phyloP scores from a whole-genome alignment of 2,797 vertebrate species.

The Gastrophryne carolinensis region DNA sequence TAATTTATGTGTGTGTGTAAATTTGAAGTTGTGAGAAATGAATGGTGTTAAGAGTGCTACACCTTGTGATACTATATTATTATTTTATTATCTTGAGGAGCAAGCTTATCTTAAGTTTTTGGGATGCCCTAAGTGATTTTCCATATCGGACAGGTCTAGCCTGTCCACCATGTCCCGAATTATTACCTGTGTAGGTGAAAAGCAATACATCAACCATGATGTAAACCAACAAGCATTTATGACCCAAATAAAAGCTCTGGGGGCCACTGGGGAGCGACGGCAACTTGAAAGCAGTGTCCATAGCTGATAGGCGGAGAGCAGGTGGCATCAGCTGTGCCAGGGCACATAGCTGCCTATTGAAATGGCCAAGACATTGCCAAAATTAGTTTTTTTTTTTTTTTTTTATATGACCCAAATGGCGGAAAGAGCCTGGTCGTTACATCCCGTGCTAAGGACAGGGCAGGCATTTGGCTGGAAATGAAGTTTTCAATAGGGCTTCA shows the following conservation, averaged over 20 bases:
- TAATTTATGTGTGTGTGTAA: too few species aligned
- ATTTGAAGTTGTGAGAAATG: too few species aligned
- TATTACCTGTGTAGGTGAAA: too few species aligned
- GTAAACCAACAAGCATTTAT: too few species aligned
- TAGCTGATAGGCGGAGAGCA: constrained; percentile 11
- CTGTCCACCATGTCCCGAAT: too few species aligned
- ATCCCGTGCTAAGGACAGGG: constrained; percentile 78
- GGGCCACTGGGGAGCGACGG: constrained; percentile 40
- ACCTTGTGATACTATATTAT: too few species aligned
- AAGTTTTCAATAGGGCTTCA: constrained; percentile 85
- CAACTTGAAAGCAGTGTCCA: constrained; percentile 29
- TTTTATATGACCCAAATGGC: constrained; percentile 58
- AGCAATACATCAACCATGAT: too few species aligned
- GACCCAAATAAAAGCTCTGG: too few species aligned
- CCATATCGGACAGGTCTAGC: too few species aligned
- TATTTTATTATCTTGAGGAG: constrained; percentile 44
- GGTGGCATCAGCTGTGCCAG: constrained; percentile 14
- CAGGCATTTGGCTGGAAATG: constrained; percentile 90
- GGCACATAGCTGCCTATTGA: background rate
- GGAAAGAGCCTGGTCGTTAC: constrained; percentile 63
- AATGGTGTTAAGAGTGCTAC: too few species aligned
- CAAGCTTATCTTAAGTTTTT: too few species aligned
- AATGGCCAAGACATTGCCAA: constrained; percentile 30
- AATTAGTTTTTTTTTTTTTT: constrained; percentile 55
- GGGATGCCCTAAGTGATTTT: too few species aligned